A percentile compares a stretch with the other conserved stretches of the same genome.
phyloP scores from a whole-genome alignment of 2,888 invertebrate genomes.

The Neocrepidodera transversa region DNA sequence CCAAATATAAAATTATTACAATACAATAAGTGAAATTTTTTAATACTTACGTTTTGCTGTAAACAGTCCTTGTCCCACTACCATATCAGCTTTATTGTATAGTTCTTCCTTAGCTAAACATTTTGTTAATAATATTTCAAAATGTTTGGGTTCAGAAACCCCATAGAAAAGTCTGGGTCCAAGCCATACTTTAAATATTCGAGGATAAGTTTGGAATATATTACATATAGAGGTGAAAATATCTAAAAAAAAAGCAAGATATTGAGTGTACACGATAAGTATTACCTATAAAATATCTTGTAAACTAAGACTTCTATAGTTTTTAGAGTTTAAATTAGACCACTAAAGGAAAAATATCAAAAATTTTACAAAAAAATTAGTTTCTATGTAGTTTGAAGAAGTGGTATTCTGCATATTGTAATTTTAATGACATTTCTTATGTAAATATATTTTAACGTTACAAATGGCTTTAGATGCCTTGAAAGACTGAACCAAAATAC shows the following conservation, averaged over 20 bases:
- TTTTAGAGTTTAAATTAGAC: background rate
- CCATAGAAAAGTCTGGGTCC: slow-evolving; percentile 46
- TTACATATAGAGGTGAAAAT: slow-evolving; percentile 37
- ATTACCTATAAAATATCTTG: too few relatives aligned
- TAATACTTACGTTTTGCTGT: slow-evolving; percentile 40
- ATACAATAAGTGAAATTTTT: background rate
- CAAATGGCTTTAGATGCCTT: too few relatives aligned
- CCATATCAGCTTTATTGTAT: slow-evolving; percentile 41
- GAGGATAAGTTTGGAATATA: slow-evolving; percentile 41
- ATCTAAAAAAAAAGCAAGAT: too few relatives aligned
- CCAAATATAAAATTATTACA: too few relatives aligned
- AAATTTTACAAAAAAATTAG: too few relatives aligned
- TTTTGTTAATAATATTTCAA: slow-evolving; percentile 47
- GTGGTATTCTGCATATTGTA: too few relatives aligned
- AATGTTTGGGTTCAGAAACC: slow-evolving; percentile 46
- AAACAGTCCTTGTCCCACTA: slow-evolving; percentile 46
- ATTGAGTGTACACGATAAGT: background rate
- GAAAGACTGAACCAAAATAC: too few relatives aligned
- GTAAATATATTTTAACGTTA: too few relatives aligned
- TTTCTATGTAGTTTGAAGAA: too few relatives aligned
- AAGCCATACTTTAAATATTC: slow-evolving; percentile 47
- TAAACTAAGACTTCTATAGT: too few relatives aligned
- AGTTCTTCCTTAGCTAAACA: slow-evolving; percentile 46
- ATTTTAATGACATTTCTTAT: too few relatives aligned
- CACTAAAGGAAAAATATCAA: background rate